phyloP scores from a whole-genome alignment of 2,888 invertebrate species.

The Buathra laborator region DNA sequence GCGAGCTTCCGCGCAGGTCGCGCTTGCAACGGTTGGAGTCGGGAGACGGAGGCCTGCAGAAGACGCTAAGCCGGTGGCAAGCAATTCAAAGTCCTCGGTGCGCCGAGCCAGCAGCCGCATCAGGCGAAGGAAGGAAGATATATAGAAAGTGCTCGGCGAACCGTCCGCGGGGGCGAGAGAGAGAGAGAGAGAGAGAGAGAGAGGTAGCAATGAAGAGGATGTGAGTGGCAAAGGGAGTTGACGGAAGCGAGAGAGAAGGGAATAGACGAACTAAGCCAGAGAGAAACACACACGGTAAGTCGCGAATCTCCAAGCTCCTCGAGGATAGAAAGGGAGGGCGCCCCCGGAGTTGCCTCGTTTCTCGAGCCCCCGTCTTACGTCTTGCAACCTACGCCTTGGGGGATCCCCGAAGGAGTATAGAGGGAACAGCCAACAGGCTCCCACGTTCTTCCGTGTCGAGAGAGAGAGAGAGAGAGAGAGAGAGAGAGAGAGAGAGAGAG shows the following conservation, averaged over 20 bases:
- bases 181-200: constrained; percentile 56
- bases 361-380: constrained; percentile 81
- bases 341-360: constrained; percentile 71
- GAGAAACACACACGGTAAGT: constrained; percentile 61
- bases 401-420: constrained; percentile 70
- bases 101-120: constrained; percentile 76
- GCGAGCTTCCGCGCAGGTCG: constrained; percentile 79
- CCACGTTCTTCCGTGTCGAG: constrained; percentile 70
- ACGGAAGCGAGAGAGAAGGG: constrained; percentile 66
- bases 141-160: constrained; percentile 46
- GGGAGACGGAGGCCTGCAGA: constrained; percentile 73
- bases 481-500: constrained; percentile 48
- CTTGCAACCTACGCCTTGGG: constrained; percentile 80
- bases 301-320: constrained; percentile 51
- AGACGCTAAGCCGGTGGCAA: constrained; percentile 84
- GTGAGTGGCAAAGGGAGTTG: constrained; percentile 63
- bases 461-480: constrained; percentile 29
- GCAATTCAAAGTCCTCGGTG: constrained; percentile 83
- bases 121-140: constrained; percentile 50
- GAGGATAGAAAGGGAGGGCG: constrained; percentile 53
- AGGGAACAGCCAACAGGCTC: constrained; percentile 81
- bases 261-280: constrained; percentile 62
- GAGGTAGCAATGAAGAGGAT: constrained; percentile 63
- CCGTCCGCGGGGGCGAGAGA: constrained; percentile 38
- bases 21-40: constrained; percentile 68